Conservation (phyloP, 2,113 vertebrate species). For the Cyanocitta stelleri region DNA sequence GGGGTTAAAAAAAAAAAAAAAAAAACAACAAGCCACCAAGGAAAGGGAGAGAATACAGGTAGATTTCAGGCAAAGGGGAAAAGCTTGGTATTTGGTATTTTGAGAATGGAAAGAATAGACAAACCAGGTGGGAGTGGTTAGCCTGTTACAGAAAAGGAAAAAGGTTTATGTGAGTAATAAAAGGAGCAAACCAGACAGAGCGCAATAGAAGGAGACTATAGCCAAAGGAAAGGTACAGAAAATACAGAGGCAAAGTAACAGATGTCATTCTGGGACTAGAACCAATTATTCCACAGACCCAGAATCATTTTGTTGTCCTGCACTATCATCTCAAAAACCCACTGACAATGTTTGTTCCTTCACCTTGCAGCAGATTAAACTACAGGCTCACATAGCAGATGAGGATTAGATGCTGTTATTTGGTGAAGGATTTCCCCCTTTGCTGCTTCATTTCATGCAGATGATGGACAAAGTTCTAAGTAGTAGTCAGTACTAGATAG, state of each 20-base stretch:
- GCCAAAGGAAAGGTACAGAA: neutral
- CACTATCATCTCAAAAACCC: neutral
- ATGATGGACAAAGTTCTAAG: neutral
- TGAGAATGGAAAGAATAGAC: neutral
- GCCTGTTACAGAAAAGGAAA: neutral
- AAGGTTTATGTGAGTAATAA: neutral
- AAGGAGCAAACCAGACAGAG: neutral
- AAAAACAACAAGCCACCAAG: neutral
- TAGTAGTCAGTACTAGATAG: neutral
- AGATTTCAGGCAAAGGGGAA: neutral
- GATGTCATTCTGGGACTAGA: neutral
- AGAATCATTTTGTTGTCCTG: neutral
- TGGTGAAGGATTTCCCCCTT: neutral
- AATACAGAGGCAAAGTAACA: neutral
- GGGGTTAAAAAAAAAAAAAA: neutral
- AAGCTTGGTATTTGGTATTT: neutral
- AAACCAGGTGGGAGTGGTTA: neutral
- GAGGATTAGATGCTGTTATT: neutral
- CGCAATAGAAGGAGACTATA: neutral
- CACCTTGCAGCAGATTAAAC: neutral
- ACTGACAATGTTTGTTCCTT: neutral
- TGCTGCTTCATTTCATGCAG: neutral
- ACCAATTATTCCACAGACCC: neutral
- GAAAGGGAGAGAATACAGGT: neutral
- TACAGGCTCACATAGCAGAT: rapidly evolving